These are phyloP conservation scores for Pempheris klunzingeri DNA, from an alignment of 2,797 vertebrate species.

Conservation along the genomic window DNA sequence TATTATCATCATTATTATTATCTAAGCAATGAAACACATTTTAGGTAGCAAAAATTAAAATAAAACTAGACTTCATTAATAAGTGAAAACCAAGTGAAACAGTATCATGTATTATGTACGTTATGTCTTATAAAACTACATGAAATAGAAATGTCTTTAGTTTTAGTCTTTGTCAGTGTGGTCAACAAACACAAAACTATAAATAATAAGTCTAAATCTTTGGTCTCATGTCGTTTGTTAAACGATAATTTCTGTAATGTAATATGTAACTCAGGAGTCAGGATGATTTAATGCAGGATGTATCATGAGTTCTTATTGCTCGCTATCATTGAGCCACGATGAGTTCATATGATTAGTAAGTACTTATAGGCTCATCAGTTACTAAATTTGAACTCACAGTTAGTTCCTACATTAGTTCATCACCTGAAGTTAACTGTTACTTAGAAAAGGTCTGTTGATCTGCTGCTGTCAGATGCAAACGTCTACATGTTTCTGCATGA, in stretches of 20 bases:
- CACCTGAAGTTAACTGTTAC: not conserved
- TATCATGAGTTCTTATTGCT: not conserved
- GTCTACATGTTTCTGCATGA: not conserved
- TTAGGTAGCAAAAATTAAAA: too few relatives aligned
- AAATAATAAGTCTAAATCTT: too few relatives aligned
- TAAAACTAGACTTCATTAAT: too few relatives aligned
- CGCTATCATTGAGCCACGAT: not conserved
- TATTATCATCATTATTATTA: too few relatives aligned
- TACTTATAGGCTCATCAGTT: not conserved
- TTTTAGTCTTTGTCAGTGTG: too few relatives aligned
- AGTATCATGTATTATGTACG: too few relatives aligned
- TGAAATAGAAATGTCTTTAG: too few relatives aligned
- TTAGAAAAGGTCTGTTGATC: not conserved
- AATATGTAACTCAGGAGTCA: not conserved
- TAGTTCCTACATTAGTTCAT: not conserved
- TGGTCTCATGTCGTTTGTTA: not conserved
- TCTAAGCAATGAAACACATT: too few relatives aligned
- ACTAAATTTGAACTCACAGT: not conserved
- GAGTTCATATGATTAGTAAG: not conserved
- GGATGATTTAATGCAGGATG: slow-evolving; percentile 2
- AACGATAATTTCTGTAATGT: not conserved
- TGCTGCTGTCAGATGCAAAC: not conserved
- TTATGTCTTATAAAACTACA: too few relatives aligned
- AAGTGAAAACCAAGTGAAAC: too few relatives aligned
- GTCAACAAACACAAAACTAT: too few relatives aligned